Conservation (phyloP, 2,113 vertebrate species). For the Sinocyclocheilus anophthalmus region DNA sequence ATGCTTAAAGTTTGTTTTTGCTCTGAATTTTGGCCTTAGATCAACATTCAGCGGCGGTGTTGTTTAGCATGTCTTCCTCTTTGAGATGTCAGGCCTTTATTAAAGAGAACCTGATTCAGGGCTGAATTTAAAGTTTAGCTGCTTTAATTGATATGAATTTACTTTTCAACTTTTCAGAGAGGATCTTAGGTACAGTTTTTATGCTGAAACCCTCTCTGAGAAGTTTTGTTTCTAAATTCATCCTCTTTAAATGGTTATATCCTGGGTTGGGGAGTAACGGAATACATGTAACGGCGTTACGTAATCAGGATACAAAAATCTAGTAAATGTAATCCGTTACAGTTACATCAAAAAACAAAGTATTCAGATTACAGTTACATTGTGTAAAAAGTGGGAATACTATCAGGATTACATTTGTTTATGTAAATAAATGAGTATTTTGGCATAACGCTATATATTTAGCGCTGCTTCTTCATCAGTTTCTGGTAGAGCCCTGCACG, state of each 20-base stretch:
- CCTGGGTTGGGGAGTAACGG: too few relatives aligned
- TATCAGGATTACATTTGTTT: too few relatives aligned
- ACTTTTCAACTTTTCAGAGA: neutral
- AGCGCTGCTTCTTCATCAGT: too few relatives aligned
- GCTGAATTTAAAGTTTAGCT: neutral
- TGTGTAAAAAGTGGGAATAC: too few relatives aligned
- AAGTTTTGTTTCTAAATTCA: neutral
- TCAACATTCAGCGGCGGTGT: neutral
- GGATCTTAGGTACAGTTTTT: neutral
- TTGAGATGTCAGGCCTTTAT: neutral
- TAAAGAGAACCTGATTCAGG: neutral
- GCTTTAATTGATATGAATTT: neutral
- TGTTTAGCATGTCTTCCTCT: conserved; percentile 1
- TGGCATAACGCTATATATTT: too few relatives aligned
- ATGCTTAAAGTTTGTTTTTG: conserved; percentile 9
- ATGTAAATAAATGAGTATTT: too few relatives aligned
- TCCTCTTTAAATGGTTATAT: neutral
- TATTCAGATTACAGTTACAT: too few relatives aligned
- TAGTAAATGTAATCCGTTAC: too few relatives aligned
- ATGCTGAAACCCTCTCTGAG: neutral
- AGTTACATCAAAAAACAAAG: too few relatives aligned
- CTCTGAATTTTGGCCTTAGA: neutral
- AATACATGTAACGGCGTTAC: too few relatives aligned
- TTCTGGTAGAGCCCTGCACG: too few relatives aligned
- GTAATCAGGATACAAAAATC: too few relatives aligned